phyloP scores from a whole-genome alignment of 2,888 invertebrate species.

The Chalcosyrphus nemorum region DNA sequence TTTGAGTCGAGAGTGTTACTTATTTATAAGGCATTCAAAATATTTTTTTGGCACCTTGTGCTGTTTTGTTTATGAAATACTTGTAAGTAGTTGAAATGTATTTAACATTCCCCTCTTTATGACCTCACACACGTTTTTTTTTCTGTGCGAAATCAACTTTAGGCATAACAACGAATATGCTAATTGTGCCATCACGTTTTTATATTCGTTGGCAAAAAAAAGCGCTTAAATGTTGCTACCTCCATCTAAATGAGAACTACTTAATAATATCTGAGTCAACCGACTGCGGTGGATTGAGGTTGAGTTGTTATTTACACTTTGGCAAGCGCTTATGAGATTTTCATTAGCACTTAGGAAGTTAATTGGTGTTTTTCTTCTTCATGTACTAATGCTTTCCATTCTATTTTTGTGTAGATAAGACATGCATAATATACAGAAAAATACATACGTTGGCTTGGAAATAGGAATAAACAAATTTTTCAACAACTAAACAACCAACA shows the following conservation, averaged over 20 bases:
- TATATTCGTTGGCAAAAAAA: not conserved
- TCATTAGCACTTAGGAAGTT: conserved; percentile 11
- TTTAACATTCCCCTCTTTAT: too few species aligned
- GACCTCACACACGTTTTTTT: not conserved
- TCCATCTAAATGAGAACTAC: not conserved
- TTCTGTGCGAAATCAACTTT: not conserved
- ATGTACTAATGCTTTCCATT: too few species aligned
- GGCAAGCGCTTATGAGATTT: not conserved
- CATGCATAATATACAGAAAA: too few species aligned
- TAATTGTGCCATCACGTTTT: not conserved
- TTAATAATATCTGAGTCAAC: not conserved
- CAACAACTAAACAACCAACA: too few species aligned
- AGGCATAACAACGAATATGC: not conserved
- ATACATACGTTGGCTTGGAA: too few species aligned
- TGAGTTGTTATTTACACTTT: not conserved
- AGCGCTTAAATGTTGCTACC: not conserved
- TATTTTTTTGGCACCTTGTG: too few species aligned
- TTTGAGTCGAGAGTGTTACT: too few species aligned
- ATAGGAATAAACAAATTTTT: too few species aligned
- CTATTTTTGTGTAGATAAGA: too few species aligned
- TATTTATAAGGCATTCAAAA: too few species aligned
- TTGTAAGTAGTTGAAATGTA: too few species aligned
- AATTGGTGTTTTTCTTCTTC: not conserved
- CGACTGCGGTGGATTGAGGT: not conserved
- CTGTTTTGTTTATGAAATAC: too few species aligned